These are phyloP conservation scores for Pangasius djambal DNA, from an alignment of 2,797 vertebrate species.

Conservation along the genomic window DNA sequence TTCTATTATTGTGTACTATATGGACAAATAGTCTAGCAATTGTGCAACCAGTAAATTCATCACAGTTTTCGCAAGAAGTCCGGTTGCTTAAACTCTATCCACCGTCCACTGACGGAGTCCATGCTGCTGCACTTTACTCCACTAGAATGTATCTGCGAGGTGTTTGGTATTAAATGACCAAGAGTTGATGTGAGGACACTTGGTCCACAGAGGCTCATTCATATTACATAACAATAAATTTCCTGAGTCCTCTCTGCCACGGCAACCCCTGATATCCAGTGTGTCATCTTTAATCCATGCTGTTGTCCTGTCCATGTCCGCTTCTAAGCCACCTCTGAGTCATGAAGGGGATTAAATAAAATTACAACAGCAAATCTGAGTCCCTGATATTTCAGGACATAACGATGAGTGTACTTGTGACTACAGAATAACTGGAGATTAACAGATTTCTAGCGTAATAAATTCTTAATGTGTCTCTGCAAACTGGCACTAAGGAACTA, in stretches of 20 bases:
- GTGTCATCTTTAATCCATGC: constrained; percentile 36
- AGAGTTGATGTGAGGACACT: constrained; percentile 33
- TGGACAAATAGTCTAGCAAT: no score
- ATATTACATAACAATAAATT: constrained; percentile 41
- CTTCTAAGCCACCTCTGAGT: constrained; percentile 32
- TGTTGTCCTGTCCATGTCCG: constrained; percentile 11
- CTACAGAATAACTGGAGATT: background rate
- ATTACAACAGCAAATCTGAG: constrained; percentile 18
- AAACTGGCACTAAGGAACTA: background rate
- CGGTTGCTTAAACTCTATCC: no score
- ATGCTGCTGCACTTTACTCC: background rate
- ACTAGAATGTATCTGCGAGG: background rate
- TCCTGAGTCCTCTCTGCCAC: constrained; percentile 24
- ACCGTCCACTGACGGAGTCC: no score
- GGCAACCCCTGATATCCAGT: constrained; percentile 22
- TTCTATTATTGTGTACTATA: no score
- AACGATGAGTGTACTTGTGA: background rate
- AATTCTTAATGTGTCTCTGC: background rate
- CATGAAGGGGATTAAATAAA: constrained; percentile 40
- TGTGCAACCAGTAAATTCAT: no score
- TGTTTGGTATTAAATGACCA: constrained; percentile 17
- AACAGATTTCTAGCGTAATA: background rate
- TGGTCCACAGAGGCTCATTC: constrained; percentile 29
- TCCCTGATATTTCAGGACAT: constrained; percentile 6
- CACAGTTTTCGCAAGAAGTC: no score